phyloP scores from a whole-genome alignment of 2,113 vertebrate genomes.

The Coptodon bakossiorum region DNA sequence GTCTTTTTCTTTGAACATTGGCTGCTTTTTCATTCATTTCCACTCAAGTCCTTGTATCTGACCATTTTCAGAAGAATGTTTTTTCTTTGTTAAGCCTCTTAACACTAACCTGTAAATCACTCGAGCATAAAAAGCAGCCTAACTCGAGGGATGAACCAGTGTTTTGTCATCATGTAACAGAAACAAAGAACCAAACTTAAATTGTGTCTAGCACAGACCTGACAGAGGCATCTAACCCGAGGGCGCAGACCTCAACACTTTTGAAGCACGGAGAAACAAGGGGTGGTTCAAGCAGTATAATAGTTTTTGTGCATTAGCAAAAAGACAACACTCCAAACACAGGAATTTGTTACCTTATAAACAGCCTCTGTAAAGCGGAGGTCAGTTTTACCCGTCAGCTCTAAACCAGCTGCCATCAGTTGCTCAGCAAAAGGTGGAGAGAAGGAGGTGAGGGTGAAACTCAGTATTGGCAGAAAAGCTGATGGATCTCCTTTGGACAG shows the following conservation, averaged over 20 bases:
- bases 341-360: slow-evolving; percentile 83
- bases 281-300: background rate
- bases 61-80: background rate
- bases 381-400: slow-evolving; percentile 87
- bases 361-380: slow-evolving; percentile 83
- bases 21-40: background rate
- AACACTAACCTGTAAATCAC: background rate
- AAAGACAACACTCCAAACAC: background rate
- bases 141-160: background rate
- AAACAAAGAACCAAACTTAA: background rate
- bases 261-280: background rate
- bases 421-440: slow-evolving; percentile 83
- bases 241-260: background rate
- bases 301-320: accelerated
- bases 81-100: background rate
- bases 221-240: background rate
- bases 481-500: slow-evolving; percentile 85
- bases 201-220: background rate
- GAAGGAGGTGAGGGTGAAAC: slow-evolving; percentile 83
- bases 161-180: background rate
- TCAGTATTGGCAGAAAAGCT: slow-evolving; percentile 84
- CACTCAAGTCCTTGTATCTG: background rate
- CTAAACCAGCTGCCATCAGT: slow-evolving; percentile 74
- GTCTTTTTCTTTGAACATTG: background rate
- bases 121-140: background rate